Evolutionary conservation across 1,140 invertebrate genomes (phyloP).

Genomic region (Euura saliciscinereae): DNA sequence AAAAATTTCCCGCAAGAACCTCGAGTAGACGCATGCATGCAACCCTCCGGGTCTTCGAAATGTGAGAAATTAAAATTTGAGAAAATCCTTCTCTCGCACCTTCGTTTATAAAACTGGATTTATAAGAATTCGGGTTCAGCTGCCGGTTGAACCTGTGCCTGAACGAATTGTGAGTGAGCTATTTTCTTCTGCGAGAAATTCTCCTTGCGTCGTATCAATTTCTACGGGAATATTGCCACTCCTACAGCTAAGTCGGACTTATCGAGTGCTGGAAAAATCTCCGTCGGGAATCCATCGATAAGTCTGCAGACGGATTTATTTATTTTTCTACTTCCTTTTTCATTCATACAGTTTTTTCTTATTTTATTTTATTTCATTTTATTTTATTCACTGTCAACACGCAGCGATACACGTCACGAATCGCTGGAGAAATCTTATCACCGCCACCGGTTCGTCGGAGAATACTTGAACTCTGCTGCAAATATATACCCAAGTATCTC

Average conservation of each 20-base stretch:
- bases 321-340: background rate
- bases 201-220: background rate
- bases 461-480: background rate
- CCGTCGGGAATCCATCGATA: background rate
- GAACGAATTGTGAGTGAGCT: background rate
- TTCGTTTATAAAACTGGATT: background rate
- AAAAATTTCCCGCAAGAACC: too few relatives aligned
- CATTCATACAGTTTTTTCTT: background rate
- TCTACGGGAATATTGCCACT: background rate
- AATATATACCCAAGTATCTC: background rate
- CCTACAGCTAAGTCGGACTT: background rate
- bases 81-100: too few relatives aligned
- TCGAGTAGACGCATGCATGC: background rate
- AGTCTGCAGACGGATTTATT: background rate
- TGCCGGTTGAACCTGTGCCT: too few relatives aligned
- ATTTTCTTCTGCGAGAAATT: background rate
- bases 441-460: background rate
- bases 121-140: background rate
- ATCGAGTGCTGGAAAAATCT: background rate
- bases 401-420: background rate
- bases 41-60: background rate
- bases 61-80: background rate
- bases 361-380: background rate
- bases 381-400: background rate
- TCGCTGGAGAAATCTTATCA: constrained; percentile 7